Evolutionary conservation across 2,797 vertebrate genomes (phyloP).

Genomic region (Hemibagrus guttatus): DNA sequence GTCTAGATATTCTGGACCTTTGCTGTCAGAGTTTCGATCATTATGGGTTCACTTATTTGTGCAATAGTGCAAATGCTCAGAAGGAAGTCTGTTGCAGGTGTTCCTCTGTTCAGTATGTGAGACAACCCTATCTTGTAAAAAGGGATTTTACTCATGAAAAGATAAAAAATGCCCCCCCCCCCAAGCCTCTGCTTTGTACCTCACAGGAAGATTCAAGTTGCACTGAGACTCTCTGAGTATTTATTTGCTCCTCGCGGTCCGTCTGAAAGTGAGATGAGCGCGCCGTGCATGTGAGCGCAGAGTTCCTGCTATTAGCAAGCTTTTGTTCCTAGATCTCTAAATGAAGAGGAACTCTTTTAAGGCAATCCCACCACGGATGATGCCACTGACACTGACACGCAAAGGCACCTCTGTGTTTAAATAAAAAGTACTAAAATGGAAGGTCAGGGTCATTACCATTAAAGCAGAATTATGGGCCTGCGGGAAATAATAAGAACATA

Average conservation of each 20-base stretch:
- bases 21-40: constrained; percentile 11
- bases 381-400: background rate
- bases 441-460: background rate
- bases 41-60: background rate
- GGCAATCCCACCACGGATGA: background rate
- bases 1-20: constrained; percentile 16
- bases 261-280: constrained; percentile 28
- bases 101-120: constrained; percentile 55
- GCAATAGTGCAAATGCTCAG: constrained; percentile 11
- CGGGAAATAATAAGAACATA: background rate
- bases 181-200: constrained; percentile 33
- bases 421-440: constrained; percentile 3
- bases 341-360: background rate
- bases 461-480: background rate
- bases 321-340: constrained; percentile 7
- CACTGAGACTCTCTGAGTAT: constrained; percentile 1
- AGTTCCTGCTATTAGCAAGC: constrained; percentile 51
- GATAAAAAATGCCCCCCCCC: constrained; percentile 55
- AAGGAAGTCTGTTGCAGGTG: constrained; percentile 54
- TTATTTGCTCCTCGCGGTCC: constrained; percentile 32
- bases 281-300: constrained; percentile 55
- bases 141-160: constrained; percentile 37
- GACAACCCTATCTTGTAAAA: constrained; percentile 60
- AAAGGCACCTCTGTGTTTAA: constrained; percentile 12
- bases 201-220: constrained; percentile 35